phyloP scores from a whole-genome alignment of 2,113 vertebrate genomes.

The Holacanthus passer region DNA sequence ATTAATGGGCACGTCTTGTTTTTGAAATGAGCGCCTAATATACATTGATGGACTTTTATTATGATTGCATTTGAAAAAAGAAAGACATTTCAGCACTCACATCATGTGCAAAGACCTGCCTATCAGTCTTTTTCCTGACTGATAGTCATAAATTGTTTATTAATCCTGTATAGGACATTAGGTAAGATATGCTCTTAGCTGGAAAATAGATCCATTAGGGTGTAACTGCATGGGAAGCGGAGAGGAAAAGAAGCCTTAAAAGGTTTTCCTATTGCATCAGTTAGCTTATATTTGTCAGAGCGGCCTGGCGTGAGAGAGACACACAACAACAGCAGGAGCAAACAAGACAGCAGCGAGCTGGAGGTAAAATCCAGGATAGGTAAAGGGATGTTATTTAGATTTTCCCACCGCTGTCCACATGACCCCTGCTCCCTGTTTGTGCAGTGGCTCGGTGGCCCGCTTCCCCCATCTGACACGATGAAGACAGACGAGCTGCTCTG shows the following conservation, averaged over 20 bases:
- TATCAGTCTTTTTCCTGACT: conserved; percentile 55
- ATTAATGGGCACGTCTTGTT: conserved; percentile 1
- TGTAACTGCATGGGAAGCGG: conserved; percentile 57
- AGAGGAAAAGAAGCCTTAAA: conserved; percentile 58
- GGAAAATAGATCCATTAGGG: conserved; percentile 77
- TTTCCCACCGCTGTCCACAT: conserved; percentile 39
- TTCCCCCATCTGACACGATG: conserved; percentile 52
- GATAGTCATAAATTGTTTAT: conserved; percentile 73
- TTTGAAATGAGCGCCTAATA: conserved; percentile 1
- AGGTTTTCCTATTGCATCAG: conserved; percentile 76
- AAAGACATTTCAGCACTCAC: conserved; percentile 13
- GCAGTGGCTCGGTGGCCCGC: conserved; percentile 39
- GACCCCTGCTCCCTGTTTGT: conserved; percentile 35
- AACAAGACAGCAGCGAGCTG: conserved; percentile 23
- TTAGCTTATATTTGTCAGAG: conserved; percentile 62
- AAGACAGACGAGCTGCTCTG: conserved; percentile 63
- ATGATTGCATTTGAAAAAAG: conserved; percentile 13
- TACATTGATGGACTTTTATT: neutral
- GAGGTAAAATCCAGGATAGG: conserved; percentile 19
- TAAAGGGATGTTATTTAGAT: conserved; percentile 9
- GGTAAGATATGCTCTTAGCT: conserved; percentile 68
- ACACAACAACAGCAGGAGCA: conserved; percentile 21
- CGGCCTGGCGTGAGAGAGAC: conserved; percentile 7
- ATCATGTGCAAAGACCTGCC: conserved; percentile 27
- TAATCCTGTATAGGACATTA: conserved; percentile 65